Conservation (phyloP, 2,888 invertebrate species). For the Rhabditoides inermis region DNA sequence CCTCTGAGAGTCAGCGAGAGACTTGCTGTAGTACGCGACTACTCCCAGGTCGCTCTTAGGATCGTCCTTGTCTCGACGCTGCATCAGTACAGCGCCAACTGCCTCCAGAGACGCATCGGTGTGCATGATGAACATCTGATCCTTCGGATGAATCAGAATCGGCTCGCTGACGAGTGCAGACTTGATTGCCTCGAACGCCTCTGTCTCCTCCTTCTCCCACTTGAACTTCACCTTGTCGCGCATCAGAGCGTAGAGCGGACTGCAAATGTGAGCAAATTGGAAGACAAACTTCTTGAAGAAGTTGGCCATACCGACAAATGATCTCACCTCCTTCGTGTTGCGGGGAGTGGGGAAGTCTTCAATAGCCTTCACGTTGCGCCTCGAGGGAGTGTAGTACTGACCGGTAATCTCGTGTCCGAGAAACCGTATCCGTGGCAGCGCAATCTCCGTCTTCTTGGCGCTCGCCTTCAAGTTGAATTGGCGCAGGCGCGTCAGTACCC, state of each 20-base stretch:
- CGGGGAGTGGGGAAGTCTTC: constrained; percentile 13
- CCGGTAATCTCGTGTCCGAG: constrained; percentile 15
- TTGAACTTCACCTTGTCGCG: constrained; percentile 4
- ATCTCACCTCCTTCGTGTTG: constrained; percentile 12
- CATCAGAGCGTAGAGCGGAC: constrained; percentile 6
- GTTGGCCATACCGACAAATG: constrained; percentile 25
- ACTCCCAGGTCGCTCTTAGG: constrained; percentile 13
- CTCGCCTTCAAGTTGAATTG: constrained; percentile 13
- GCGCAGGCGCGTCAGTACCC: constrained; percentile 11
- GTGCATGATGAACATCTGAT: constrained; percentile 17
- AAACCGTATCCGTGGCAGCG: constrained; percentile 4
- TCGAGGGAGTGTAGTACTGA: constrained; percentile 8
- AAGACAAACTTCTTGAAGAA: constrained; percentile 12
- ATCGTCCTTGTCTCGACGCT: constrained; percentile 6
- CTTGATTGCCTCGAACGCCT: constrained; percentile 3
- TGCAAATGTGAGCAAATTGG: constrained; percentile 5
- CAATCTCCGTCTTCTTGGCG: constrained; percentile 18
- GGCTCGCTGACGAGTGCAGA: constrained; percentile 1
- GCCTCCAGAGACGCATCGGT: constrained; percentile 37
- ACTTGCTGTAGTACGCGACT: constrained; percentile 31
- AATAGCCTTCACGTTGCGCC: constrained; percentile 13
- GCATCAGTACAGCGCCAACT: constrained; percentile 35
- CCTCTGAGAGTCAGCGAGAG: constrained; percentile 22
- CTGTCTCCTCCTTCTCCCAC: constrained; percentile 4
- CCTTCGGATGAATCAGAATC: constrained; percentile 7